Evolutionary conservation across 2,113 vertebrate genomes (phyloP).

Genomic region (Conger conger): DNA sequence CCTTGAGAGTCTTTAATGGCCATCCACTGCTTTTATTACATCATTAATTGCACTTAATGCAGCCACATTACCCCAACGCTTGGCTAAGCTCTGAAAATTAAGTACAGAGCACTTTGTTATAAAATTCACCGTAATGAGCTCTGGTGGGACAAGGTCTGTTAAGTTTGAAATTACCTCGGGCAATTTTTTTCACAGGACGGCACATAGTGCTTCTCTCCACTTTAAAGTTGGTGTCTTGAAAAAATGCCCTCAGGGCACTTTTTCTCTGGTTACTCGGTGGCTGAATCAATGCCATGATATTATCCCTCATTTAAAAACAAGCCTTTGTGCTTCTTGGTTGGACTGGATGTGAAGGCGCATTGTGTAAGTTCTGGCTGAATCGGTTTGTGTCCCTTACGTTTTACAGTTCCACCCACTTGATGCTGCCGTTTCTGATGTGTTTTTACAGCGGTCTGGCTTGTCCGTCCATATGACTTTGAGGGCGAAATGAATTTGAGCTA

Average conservation of each 20-base stretch:
- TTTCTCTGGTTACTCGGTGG: slow-evolving; percentile 49
- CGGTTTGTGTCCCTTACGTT: slow-evolving; percentile 42
- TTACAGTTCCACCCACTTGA: slow-evolving; percentile 38
- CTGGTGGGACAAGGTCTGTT: slow-evolving; percentile 89
- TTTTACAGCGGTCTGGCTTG: slow-evolving; percentile 42
- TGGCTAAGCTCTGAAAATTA: slow-evolving; percentile 86
- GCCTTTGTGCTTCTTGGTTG: slow-evolving; percentile 37
- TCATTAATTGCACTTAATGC: slow-evolving; percentile 89
- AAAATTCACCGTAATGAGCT: slow-evolving; percentile 90
- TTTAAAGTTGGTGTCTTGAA: slow-evolving; percentile 76
- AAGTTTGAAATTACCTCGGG: slow-evolving; percentile 87
- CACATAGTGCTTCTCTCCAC: slow-evolving; percentile 73
- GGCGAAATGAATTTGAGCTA: background rate
- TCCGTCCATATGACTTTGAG: background rate
- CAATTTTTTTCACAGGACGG: slow-evolving; percentile 76
- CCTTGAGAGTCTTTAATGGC: slow-evolving; percentile 78
- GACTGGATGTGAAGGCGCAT: slow-evolving; percentile 37
- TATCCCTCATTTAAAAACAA: slow-evolving; percentile 53
- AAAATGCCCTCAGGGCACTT: slow-evolving; percentile 64
- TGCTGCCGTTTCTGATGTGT: slow-evolving; percentile 35
- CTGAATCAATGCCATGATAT: slow-evolving; percentile 50
- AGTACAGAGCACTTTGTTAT: slow-evolving; percentile 86
- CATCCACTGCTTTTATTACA: slow-evolving; percentile 81
- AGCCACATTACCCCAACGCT: slow-evolving; percentile 76
- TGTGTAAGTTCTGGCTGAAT: slow-evolving; percentile 16